Evolutionary conservation across 2,797 vertebrate genomes (phyloP).

Genomic region (Chaenodraco wilsoni): DNA sequence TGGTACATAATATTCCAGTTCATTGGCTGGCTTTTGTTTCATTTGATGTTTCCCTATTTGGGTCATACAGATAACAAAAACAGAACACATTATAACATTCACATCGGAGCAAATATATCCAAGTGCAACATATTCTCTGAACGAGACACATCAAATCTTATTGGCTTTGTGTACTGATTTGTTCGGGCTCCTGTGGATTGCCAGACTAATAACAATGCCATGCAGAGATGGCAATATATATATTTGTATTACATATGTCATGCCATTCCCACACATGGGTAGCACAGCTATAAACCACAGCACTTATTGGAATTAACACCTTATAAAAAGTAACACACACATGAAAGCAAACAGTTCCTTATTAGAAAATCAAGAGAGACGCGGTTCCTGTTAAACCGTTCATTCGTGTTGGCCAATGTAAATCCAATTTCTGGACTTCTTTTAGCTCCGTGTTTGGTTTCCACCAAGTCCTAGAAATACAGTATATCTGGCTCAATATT

Average conservation of each 20-base stretch:
- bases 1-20: conserved; percentile 9
- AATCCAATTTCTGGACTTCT: not conserved
- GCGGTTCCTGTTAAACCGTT: not conserved
- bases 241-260: not conserved
- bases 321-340: not conserved
- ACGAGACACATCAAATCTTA: not conserved
- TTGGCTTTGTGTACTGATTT: not conserved
- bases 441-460: not conserved
- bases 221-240: not conserved
- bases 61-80: conserved; percentile 32
- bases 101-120: not conserved
- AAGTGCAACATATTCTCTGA: not conserved
- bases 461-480: not conserved
- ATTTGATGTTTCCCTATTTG: conserved; percentile 22
- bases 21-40: conserved; percentile 21
- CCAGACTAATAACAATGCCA: not conserved
- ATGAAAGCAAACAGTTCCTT: not conserved
- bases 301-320: not conserved
- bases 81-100: not conserved
- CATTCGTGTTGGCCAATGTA: not conserved
- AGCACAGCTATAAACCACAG: not conserved
- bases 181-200: not conserved
- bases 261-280: not conserved
- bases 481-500: not conserved
- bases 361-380: not conserved